Conservation (phyloP, 2,113 vertebrate genomes). For the Sitta europaea region DNA sequence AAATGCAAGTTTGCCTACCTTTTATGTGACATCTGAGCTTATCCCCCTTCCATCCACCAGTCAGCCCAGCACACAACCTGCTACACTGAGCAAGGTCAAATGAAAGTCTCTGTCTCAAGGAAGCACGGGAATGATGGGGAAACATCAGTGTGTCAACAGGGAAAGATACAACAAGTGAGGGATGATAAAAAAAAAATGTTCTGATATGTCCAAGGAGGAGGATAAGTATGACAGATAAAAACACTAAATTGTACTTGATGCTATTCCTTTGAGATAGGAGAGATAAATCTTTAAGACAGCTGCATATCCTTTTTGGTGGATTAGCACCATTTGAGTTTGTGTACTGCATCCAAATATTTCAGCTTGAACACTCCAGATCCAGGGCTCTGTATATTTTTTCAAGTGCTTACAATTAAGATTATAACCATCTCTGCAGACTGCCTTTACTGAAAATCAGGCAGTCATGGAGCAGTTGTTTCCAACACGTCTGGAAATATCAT, state of each 20-base stretch:
- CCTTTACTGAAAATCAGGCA: not conserved
- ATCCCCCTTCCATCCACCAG: not conserved
- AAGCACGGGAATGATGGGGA: not conserved
- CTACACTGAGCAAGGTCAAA: not conserved
- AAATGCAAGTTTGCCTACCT: not conserved
- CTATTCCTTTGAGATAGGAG: not conserved
- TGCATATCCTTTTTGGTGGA: not conserved
- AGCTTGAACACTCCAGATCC: not conserved
- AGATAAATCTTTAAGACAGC: not conserved
- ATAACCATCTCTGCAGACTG: not conserved
- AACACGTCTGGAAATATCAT: not conserved
- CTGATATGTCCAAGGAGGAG: not conserved
- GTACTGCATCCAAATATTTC: not conserved
- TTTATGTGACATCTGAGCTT: conserved; percentile 3
- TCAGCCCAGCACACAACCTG: not conserved
- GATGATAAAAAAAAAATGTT: not conserved
- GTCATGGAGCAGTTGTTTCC: conserved; percentile 8
- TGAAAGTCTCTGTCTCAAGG: not conserved
- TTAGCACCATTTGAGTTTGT: not conserved
- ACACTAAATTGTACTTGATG: not conserved
- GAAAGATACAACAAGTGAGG: not conserved
- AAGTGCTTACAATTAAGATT: conserved; percentile 21
- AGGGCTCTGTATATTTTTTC: not conserved
- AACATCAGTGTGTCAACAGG: not conserved
- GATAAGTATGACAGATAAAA: not conserved